Conservation (phyloP, 2,113 vertebrate genomes). For the Apaloderma vittatum region DNA sequence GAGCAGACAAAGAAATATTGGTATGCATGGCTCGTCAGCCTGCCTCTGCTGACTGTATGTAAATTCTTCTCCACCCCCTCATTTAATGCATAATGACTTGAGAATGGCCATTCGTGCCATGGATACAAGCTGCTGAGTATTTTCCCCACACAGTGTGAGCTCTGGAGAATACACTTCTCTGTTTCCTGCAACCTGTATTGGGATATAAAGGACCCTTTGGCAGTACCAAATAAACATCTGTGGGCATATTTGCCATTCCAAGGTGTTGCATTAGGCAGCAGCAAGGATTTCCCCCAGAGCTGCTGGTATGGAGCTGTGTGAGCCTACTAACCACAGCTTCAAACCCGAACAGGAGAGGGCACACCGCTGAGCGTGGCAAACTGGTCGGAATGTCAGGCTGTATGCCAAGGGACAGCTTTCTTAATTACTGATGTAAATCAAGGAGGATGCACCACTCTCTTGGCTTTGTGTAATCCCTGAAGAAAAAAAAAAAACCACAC, state of each 20-base stretch:
- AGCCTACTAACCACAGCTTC: background rate
- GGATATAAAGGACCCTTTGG: background rate
- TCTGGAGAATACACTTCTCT: background rate
- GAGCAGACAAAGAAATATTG: background rate
- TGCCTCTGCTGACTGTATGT: background rate
- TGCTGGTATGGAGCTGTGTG: background rate
- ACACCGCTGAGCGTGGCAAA: background rate
- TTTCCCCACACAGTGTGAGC: background rate
- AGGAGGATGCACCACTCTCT: background rate
- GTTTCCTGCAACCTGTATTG: background rate
- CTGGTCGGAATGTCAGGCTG: background rate
- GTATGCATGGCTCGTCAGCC: background rate
- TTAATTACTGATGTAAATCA: background rate
- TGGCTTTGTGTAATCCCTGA: background rate
- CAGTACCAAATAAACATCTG: background rate
- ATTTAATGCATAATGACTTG: background rate
- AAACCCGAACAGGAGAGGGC: background rate
- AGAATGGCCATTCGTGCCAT: background rate
- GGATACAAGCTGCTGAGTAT: background rate
- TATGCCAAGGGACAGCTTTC: background rate
- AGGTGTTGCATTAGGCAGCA: background rate
- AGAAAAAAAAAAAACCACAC: background rate
- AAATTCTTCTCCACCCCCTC: background rate
- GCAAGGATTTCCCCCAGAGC: background rate
- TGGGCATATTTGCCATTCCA: background rate